Evolutionary conservation across 2,797 vertebrate species (phyloP).

Genomic region (Myotis planiceps): DNA sequence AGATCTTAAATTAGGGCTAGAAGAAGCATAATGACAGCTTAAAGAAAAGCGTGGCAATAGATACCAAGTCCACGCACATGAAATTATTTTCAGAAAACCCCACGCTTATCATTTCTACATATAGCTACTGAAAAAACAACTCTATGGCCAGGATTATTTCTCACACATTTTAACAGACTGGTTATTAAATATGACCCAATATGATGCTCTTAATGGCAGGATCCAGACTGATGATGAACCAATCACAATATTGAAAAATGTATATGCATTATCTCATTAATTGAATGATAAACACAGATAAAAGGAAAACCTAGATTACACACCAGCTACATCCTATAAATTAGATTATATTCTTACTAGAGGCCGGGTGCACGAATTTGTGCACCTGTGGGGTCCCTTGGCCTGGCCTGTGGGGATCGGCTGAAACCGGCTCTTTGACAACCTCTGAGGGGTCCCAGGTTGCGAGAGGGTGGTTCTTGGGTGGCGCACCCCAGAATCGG

Average conservation of each 20-base stretch:
- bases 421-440: too few species aligned
- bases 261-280: neutral
- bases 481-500: too few species aligned
- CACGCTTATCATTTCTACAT: neutral
- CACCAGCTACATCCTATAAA: neutral
- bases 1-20: neutral
- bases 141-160: conserved; percentile 25
- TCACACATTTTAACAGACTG: neutral
- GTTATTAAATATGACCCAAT: neutral
- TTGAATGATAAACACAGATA: conserved; percentile 25
- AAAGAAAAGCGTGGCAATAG: neutral
- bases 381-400: too few species aligned
- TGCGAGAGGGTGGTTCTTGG: too few species aligned
- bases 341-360: neutral
- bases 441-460: too few species aligned
- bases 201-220: neutral
- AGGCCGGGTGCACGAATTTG: too few species aligned
- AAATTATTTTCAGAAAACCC: conserved; percentile 38
- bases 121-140: conserved; percentile 13
- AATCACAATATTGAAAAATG: neutral
- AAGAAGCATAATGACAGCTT: neutral
- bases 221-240: neutral
- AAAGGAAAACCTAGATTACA: conserved; percentile 40
- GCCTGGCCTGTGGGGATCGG: too few species aligned
- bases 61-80: neutral